These are phyloP conservation scores for Scleropages formosus DNA, from an alignment of 2,797 vertebrate species.

Conservation along the genomic window DNA sequence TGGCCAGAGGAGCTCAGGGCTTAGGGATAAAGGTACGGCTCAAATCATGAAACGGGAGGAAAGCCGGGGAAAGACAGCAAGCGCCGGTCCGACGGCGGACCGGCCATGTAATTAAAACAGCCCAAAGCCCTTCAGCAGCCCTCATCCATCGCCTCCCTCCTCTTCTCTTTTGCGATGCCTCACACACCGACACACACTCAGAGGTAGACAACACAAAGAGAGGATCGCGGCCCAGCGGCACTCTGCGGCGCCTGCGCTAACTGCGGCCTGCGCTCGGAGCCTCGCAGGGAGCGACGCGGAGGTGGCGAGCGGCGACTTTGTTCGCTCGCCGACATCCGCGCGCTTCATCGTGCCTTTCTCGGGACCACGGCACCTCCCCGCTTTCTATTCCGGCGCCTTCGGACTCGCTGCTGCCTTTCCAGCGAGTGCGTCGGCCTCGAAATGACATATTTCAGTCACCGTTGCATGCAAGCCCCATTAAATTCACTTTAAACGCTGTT, in stretches of 20 bases:
- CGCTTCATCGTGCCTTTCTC: slow-evolving; percentile 59
- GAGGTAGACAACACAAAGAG: slow-evolving; percentile 38
- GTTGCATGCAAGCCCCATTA: slow-evolving; percentile 50
- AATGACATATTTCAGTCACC: too few species aligned
- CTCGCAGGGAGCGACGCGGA: neutral
- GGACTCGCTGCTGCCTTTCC: too few species aligned
- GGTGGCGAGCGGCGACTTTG: neutral
- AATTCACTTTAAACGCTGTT: slow-evolving; percentile 55
- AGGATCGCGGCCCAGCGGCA: slow-evolving; percentile 42
- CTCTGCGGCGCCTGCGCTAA: slow-evolving; percentile 42
- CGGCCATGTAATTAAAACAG: slow-evolving; percentile 77
- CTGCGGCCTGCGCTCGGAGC: slow-evolving; percentile 35
- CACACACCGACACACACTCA: slow-evolving; percentile 35
- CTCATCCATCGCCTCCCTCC: slow-evolving; percentile 69
- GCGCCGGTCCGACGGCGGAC: slow-evolving; percentile 68
- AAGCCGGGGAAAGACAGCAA: slow-evolving; percentile 70
- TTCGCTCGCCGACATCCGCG: neutral
- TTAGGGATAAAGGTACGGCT: slow-evolving; percentile 77
- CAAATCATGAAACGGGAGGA: slow-evolving; percentile 75
- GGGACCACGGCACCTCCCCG: slow-evolving; percentile 65
- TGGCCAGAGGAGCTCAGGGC: slow-evolving; percentile 76
- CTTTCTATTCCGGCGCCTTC: slow-evolving; percentile 72
- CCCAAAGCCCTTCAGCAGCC: slow-evolving; percentile 67
- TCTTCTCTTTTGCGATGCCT: slow-evolving; percentile 48
- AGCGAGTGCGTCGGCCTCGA: too few species aligned